These are phyloP conservation scores for Chrysaora quinquecirrha DNA, from an alignment of 30 jellyfish, hydroid and myxozoan genomes.

Conservation along the genomic window DNA sequence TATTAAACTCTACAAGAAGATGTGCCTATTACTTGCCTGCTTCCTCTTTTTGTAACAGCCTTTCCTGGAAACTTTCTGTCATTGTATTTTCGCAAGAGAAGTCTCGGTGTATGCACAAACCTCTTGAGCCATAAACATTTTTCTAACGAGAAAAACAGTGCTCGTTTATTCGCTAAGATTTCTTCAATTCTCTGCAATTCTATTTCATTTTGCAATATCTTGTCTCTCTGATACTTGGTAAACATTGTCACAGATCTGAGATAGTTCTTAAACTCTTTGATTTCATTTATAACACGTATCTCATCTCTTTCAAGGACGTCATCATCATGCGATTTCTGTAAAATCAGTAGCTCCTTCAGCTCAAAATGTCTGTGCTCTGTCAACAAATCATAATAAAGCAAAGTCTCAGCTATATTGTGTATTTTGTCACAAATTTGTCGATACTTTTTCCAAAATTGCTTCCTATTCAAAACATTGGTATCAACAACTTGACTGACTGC, in stretches of 20 bases:
- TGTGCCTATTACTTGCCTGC: not conserved
- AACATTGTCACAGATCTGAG: conserved; percentile 22
- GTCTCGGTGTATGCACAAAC: conserved; percentile 23
- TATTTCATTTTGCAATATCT: not conserved
- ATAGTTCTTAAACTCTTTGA: conserved; percentile 18
- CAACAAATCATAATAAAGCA: conserved; percentile 29
- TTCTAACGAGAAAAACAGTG: not conserved
- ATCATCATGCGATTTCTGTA: conserved; percentile 4
- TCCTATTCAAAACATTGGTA: not conserved
- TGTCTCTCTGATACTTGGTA: conserved; percentile 6
- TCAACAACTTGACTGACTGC: no score
- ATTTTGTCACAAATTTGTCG: conserved; percentile 7
- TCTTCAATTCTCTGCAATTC: not conserved
- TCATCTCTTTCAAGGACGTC: conserved; percentile 29
- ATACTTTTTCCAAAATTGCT: conserved; percentile 18
- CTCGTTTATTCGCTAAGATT: not conserved
- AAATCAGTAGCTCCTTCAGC: not conserved
- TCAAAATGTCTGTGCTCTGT: not conserved
- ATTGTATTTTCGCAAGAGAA: not conserved
- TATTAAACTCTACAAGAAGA: not conserved
- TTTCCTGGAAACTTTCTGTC: not conserved
- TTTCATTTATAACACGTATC: conserved; percentile 10
- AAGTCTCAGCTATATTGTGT: conserved; percentile 19
- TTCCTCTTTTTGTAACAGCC: not conserved
- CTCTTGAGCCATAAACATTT: not conserved